These are phyloP conservation scores for Diplogasteroides magnus DNA, from an alignment of 1,140 invertebrate species.

Conservation along the genomic window DNA sequence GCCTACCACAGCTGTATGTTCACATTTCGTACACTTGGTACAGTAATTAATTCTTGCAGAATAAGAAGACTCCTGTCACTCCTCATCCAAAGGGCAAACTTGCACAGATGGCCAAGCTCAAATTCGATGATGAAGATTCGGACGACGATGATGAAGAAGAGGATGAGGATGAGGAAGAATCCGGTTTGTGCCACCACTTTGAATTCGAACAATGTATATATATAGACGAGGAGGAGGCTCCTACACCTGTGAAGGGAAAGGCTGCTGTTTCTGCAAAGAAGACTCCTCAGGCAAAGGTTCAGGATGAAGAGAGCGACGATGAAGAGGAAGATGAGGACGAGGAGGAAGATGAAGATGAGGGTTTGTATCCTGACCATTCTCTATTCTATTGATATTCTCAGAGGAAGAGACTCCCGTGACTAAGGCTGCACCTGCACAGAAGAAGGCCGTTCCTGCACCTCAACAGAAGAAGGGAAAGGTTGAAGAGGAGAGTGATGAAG, in stretches of 20 bases:
- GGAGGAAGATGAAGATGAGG: constrained; percentile 6
- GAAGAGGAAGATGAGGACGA: constrained; percentile 13
- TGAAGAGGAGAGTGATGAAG: constrained; percentile 3
- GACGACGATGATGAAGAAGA: constrained; percentile 32
- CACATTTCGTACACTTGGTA: neutral
- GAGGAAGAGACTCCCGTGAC: constrained; percentile 23
- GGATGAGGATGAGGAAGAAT: constrained; percentile 22
- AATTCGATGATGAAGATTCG: constrained; percentile 24
- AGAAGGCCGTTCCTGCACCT: constrained; percentile 1
- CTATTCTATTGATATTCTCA: neutral
- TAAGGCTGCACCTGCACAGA: neutral
- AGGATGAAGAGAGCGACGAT: constrained; percentile 2
- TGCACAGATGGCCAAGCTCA: constrained; percentile 13
- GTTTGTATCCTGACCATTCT: neutral
- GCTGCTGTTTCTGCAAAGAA: neutral
- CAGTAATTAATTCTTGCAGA: neutral
- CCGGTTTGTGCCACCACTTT: too few relatives aligned
- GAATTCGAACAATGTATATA: too few relatives aligned
- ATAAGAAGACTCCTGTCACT: constrained; percentile 26
- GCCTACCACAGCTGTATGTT: constrained; percentile 19
- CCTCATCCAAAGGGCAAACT: constrained; percentile 21
- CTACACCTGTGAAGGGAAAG: neutral
- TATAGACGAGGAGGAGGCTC: constrained; percentile 14
- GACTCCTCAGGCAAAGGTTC: constrained; percentile 2
- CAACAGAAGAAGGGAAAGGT: constrained; percentile 7